Base-by-base conservation (phyloP, 1,140 invertebrate genomes). In the Papilio polytes region DNA sequence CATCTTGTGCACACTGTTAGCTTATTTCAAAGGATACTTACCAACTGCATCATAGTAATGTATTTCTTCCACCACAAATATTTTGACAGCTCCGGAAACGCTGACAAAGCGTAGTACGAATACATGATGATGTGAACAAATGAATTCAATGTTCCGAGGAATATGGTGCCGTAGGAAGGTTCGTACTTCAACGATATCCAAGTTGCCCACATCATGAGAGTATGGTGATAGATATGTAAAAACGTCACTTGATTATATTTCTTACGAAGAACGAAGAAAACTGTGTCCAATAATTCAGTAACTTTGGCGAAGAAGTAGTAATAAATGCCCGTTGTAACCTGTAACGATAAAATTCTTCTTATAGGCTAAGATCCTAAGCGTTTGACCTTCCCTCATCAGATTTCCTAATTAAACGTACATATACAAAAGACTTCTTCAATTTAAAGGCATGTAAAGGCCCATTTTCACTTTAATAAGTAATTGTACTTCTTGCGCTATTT, bases 31-130 rank as follows among this genome's bases (percentile, higher is more conserved):
- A 66, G 12, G 66, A 9, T 76, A 85, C 88, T 91, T 86, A 91
- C 90, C 91, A 98, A 96, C 95, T 99, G 98, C 79, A 98, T 93
- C 26, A 95, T 95, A 0, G 98, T 99, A 6, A 99, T 96, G 90
- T 99, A 97, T 88, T 97, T 98, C 90, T 99, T 99, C 98, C 98
- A 99, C 98, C 98, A 98, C 3, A 98, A 94, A 88, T 97, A 98
- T 84, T 97, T 97, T 86, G 97, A 96, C 85, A 98, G 95, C 8
- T 96, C 88, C 1, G 98, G 98, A 41, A 98, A 95, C 0, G 97
- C 97, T 0, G 98, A 96, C 1, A 98, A 92, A 88, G 97, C 96
- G 88, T 98, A 98, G 88, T 98, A 98, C 0, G 95, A 90, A 86
- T 98, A 98, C 98, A 98, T 98, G 41, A 98, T 90, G 6, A 97